phyloP scores from a whole-genome alignment of 2,113 vertebrate species.

The Danio rerio region GRCz12tu NC_133194.1:14559501-14560000 shows the following conservation, averaged over 20 bases:
- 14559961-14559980: slow-evolving; percentile 32
- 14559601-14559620: slow-evolving; percentile 73
- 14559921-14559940: slow-evolving; percentile 39
- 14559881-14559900: slow-evolving; percentile 6
- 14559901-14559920: slow-evolving; percentile 35
- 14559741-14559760: slow-evolving; percentile 77
- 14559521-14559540: not conserved
- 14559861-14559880: slow-evolving; percentile 33
- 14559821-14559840: slow-evolving; percentile 63
- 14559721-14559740: slow-evolving; percentile 76
- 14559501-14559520: not conserved
- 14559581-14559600: slow-evolving; percentile 77
- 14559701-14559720: slow-evolving; percentile 83
- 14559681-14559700: slow-evolving; percentile 84
- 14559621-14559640: slow-evolving; percentile 70
- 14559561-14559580: slow-evolving; percentile 87
- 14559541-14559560: slow-evolving; percentile 76
- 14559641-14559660: slow-evolving; percentile 69
- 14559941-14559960: slow-evolving; percentile 38
- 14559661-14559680: slow-evolving; percentile 76
- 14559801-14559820: slow-evolving; percentile 64
- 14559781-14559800: slow-evolving; percentile 72
- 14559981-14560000: slow-evolving; percentile 49
- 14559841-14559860: slow-evolving; percentile 61
- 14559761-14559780: slow-evolving; percentile 62